Conservation (phyloP, 2,888 invertebrate genomes). For the Plemyria rubiginata region DNA sequence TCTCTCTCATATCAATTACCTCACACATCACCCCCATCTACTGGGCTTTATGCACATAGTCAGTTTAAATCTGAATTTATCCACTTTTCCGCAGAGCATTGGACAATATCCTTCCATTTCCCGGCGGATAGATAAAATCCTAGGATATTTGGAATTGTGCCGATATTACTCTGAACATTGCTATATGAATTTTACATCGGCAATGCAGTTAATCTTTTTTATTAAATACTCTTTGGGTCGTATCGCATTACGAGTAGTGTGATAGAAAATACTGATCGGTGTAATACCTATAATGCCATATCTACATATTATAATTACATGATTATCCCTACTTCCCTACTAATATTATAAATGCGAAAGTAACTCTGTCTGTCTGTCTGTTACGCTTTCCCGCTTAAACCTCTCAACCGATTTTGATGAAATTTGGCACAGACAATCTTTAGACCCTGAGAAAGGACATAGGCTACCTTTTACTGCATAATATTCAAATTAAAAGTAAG, state of each 20-base stretch:
- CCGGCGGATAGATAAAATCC: constrained; percentile 30
- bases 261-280: no score
- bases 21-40: background rate
- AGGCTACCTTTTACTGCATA: no score
- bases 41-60: constrained; percentile 9
- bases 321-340: no score
- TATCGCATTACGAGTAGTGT: background rate
- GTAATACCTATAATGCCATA: no score
- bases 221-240: background rate
- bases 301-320: no score
- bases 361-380: no score
- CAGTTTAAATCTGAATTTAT: constrained; percentile 22
- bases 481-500: no score
- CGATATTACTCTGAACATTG: constrained; percentile 26
- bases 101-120: constrained; percentile 32
- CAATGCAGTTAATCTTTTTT: constrained; percentile 14
- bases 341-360: no score
- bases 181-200: constrained; percentile 12
- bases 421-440: no score
- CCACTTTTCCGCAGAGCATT: constrained; percentile 25
- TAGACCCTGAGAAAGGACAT: no score
- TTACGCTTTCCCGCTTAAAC: no score
- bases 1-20: background rate
- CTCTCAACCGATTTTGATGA: no score
- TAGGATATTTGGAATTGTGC: constrained; percentile 28